Evolutionary conservation across 2,888 invertebrate genomes (phyloP).

Genomic region (Phengaris alcon): DNA sequence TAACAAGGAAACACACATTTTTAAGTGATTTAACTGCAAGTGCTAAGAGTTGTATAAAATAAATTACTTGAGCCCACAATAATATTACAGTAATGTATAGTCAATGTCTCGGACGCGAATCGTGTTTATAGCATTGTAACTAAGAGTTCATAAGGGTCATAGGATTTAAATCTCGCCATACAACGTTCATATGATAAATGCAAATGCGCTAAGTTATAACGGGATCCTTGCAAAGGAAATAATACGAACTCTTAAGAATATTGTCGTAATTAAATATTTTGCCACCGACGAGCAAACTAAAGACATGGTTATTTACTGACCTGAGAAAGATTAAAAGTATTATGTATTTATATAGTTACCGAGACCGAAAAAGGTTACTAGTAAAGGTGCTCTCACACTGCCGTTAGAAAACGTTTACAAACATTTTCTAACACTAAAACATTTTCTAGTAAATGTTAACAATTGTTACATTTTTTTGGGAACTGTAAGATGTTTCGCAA

Average conservation of each 20-base stretch:
- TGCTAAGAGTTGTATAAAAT: background rate
- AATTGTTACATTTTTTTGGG: too few species aligned
- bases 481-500: too few species aligned
- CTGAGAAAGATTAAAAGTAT: too few species aligned
- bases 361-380: background rate
- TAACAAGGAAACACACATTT: background rate
- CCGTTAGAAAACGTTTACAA: too few species aligned
- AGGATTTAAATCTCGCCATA: constrained; percentile 7
- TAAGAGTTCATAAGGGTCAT: constrained; percentile 10
- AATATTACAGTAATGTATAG: background rate
- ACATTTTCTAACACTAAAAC: too few species aligned
- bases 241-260: too few species aligned
- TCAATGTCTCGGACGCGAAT: background rate
- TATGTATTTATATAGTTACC: too few species aligned
- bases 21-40: background rate
- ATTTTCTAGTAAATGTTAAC: too few species aligned
- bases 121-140: constrained; percentile 9
- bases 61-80: background rate
- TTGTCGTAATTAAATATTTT: too few species aligned
- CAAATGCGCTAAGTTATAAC: constrained; percentile 5
- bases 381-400: too few species aligned
- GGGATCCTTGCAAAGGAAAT: background rate
- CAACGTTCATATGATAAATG: constrained; percentile 22
- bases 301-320: too few species aligned
- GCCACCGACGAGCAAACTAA: too few species aligned